Base-by-base conservation (phyloP, 2,113 vertebrate species). In the Embiotoca jacksoni region DNA sequence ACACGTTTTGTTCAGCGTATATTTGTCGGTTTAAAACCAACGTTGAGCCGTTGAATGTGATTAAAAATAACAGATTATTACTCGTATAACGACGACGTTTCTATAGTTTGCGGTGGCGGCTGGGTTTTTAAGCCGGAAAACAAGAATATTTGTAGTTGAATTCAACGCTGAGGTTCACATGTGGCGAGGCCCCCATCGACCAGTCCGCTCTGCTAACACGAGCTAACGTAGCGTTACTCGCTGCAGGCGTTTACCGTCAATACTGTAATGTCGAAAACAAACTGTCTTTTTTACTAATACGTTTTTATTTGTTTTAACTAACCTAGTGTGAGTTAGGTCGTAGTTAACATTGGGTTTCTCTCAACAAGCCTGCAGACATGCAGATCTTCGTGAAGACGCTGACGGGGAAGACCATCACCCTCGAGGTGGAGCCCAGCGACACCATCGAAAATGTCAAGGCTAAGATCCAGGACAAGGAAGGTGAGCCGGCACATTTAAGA, bases 331-430 rank as follows among this genome's bases (percentile, higher is more conserved):
- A 44, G 23, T 23, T 23, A 23, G 23, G 23, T 23, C 2, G 2
- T 0, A 44, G 65, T 62, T 87, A 72, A 82, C 13, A 4, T 0
- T 10, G 35, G 1, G 47, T 54, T 47, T 75, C 9, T 62, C 14
- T 72, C 16, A 9, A 6, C 78, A 94, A 23, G 93, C 73, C 88
- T 86, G 94, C 90, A 91, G 93, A 90, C 78, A 97, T 97, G 97
- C 97, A 97, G 95, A 97, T 97, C 91, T 97, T 97, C 78, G 96
- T 97, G 92, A 97, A 97, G 41, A 97, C 97, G 36, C 90, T 97
- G 80, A 97, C 97, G 6, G 97, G 97, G 54, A 97, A 97, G 74
- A 97, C 96, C 85, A 97, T 97, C 95, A 97, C 96, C 83, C 93
- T 97, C 1, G 96, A 97, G 95, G 96, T 97, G 49, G 96, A 97